Percentiles rank a stretch among this genome's conserved stretches.
Conservation (phyloP, 2,888 invertebrate genomes). For the Tetrapedia diversipes region DNA sequence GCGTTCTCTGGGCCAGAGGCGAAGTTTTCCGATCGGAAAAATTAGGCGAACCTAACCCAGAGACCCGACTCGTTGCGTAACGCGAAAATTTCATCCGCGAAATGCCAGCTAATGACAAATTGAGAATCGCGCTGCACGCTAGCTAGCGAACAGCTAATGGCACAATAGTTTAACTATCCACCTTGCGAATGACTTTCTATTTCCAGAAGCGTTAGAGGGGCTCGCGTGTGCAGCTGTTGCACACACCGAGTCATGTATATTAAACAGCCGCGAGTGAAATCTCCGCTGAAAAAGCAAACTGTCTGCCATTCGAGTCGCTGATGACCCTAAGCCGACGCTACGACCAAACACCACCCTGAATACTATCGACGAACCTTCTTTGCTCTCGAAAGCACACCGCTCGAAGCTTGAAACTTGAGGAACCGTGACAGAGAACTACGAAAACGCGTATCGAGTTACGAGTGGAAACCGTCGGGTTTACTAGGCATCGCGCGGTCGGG, state of each 20-base stretch:
- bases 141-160: constrained; percentile 24
- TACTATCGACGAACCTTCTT: not conserved
- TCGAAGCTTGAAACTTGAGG: not conserved
- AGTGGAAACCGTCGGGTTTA: too few species aligned
- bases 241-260: constrained; percentile 54
- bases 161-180: constrained; percentile 48
- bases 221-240: constrained; percentile 53
- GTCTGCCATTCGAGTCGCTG: not conserved
- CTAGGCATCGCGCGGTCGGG: too few species aligned
- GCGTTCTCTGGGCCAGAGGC: not conserved
- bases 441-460: constrained; percentile 41
- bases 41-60: not conserved
- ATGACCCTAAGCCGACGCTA: constrained; percentile 30
- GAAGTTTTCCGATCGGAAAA: not conserved
- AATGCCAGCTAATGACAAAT: constrained; percentile 23
- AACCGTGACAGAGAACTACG: not conserved
- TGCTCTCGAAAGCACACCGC: not conserved
- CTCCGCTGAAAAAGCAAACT: constrained; percentile 38
- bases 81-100: constrained; percentile 10
- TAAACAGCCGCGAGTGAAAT: constrained; percentile 56
- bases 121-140: not conserved
- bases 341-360: not conserved
- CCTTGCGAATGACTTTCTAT: constrained; percentile 61
- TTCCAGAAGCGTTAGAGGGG: constrained; percentile 57
- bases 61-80: constrained; percentile 2